Percentiles rank a stretch among this genome's conserved stretches.
phyloP scores from a whole-genome alignment of 2,888 invertebrate genomes.

The Nemotelus nigrinus region DNA sequence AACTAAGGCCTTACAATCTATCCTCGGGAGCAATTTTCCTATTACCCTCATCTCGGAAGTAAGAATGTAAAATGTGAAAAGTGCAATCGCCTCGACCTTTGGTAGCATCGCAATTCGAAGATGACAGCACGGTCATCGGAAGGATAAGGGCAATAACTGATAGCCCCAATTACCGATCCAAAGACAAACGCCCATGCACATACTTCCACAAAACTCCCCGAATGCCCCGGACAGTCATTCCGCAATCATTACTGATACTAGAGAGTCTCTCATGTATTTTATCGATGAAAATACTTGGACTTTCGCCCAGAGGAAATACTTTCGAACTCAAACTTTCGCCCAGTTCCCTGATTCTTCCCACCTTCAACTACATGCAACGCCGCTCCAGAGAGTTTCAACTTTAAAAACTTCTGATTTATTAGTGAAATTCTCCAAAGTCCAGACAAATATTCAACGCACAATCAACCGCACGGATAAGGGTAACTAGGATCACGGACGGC shows the following conservation, averaged over 20 bases:
- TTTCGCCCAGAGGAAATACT: slow-evolving; percentile 15
- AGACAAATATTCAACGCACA: slow-evolving; percentile 34
- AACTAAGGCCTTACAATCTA: too few species aligned
- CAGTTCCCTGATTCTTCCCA: too few species aligned
- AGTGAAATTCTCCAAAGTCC: slow-evolving; percentile 29
- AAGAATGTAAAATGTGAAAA: too few species aligned
- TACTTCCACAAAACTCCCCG: background rate
- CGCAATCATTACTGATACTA: too few species aligned
- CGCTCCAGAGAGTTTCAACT: slow-evolving; percentile 19
- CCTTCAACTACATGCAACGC: background rate
- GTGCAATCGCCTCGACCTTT: too few species aligned
- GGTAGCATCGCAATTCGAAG: background rate
- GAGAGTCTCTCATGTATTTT: too few species aligned
- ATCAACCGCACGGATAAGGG: slow-evolving; percentile 17
- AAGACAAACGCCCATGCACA: background rate
- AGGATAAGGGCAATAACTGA: slow-evolving; percentile 38
- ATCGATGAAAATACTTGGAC: background rate
- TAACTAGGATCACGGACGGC: slow-evolving; percentile 12
- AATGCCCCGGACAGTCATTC: background rate
- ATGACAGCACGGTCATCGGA: slow-evolving; percentile 33
- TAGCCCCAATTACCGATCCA: slow-evolving; percentile 30
- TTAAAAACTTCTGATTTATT: slow-evolving; percentile 43
- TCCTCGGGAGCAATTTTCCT: too few species aligned
- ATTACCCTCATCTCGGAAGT: too few species aligned
- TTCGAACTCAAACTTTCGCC: background rate